Evolutionary conservation across 2,797 vertebrate genomes (phyloP), one percentile per base, ranked within the genome.

Genomic region (Poecile montanus): DNA sequence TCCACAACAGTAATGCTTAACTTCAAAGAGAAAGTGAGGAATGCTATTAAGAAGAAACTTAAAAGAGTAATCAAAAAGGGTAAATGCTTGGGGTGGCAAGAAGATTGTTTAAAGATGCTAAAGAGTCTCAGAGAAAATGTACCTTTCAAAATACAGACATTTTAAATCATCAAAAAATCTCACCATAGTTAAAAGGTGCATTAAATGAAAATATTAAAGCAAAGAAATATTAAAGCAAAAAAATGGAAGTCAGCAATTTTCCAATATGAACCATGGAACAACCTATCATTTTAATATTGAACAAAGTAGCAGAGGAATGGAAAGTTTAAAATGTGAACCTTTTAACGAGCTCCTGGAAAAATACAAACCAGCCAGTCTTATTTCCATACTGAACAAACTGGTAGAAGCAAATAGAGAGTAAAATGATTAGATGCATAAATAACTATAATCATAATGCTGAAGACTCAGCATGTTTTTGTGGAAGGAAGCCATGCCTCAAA

Each of bases 331-430:
- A 85, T 67, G 32, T 56, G 60, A 85, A 67, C 48, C 74, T 91
- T 94, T 79, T 56, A 63, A 80, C 91, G 91, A 89, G 87, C 81
- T 95, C 60, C 72, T 77, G 85, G 78, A 95, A 95, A 92, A 83
- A 83, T 85, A 34, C 60, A 76, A 89, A 74, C 72, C 63, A 92
- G 84, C 36, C 89, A 53, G 56, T 45, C 87, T 81, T 76, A 94
- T 94, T 96, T 96, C 81, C 95, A 96, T 95, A 85, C 91, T 83
- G 91, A 92, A 87, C 94, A 91, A 91, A 94, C 91, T 85, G 87
- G 95, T 93, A 89, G 74, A 63, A 91, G 92, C 73, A 94, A 96
- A 94, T 10, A 68, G 73, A 54, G 54, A 76, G 51, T 57, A 81
- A 89, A 92, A 89, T 86, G 11, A 96, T 94, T 78, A 70, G 92